Base-by-base conservation (phyloP, 1,140 invertebrate genomes). In the Pseudoatta argentina region DNA sequence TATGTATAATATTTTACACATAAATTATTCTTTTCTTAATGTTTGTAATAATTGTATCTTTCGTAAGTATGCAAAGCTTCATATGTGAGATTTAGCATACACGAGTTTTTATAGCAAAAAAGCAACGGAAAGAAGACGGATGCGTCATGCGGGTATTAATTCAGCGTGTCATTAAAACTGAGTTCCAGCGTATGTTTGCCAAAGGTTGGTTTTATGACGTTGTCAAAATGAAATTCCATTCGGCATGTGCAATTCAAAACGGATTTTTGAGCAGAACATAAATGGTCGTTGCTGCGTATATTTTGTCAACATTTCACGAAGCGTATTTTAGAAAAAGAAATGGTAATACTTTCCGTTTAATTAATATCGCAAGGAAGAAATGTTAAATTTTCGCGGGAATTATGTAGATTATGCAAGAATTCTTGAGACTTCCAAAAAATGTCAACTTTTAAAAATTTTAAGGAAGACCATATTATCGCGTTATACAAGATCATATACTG, bases 171-270 rank as follows among this genome's bases (percentile, higher is more conserved):
- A 87, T 89, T 87, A 89, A 89, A 89, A 83, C 79, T 48, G 66
- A 48, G 73, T 53, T 75, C 61, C 51, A 18, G 72, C 57, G 44
- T 69, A 55, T 77, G 76, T 88, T 88, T 78, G 72, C 53, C 63
- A 89, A 89, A 61, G 73, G n/a, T 86, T 72, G 76, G 66, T 89
- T 89, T 89, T 89, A 89, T 86, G 85, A 44, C 63, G 64, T 89
- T 88, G 72, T 89, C 78, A 73, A 89, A 89, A 89, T 89, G 85
- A 89, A 89, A 89, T 89, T 79, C 78, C 85, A 86, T 89, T 89
- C 67, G 88, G 61, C 76, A 87, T 77, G 63, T 67, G 88, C 78
- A 75, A 82, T 87, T 89, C 72, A 72, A 89, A 89, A 89, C 78
- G 67, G 55, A 67, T 78, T 75, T 77, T 75, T 67, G 8, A 73